Base-by-base conservation (phyloP, 2,797 vertebrate species). In the Pseudopleuronectes americanus region DNA sequence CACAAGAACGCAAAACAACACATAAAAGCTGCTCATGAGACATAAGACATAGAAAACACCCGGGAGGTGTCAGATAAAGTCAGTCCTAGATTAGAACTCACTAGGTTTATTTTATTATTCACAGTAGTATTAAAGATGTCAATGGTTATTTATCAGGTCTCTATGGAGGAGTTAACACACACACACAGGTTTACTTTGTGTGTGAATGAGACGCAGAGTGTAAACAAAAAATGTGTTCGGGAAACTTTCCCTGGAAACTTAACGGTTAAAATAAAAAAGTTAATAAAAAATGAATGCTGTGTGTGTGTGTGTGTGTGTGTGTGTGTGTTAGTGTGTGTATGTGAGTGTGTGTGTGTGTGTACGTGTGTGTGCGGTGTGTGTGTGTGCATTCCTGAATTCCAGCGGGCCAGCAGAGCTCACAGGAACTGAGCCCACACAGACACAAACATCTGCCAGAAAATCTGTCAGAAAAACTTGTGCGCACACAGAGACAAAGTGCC, bases 401-500 rank as follows among this genome's bases (percentile, higher is more conserved):
- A 88, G 80, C 70, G 22, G 81, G 77, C 79, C 78, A 81, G 80
- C 75, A 84, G 65, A 77, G 79, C 82, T 84, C 84, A 86, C 82
- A 83, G 81, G 85, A 87, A 86, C 82, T 69, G 79, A 76, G 84
- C 85, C 83, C 88, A 90, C 85, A 88, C 88, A 83, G 79, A 85
- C 69, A 73, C 83, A 88, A 76, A 83, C 84, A 80, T 83, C 81
- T 88, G 81, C 83, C 84, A 88, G 76, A 84, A 72, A 57, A 43
- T 17, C 36, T 6, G 33, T 41, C 56, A 21, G 55, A 22, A 14
- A 41, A 53, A 19, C 16, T 19, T 22, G n/a, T 54, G 57, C 2
- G 16, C 33, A 60, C 77, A 69, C 71, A 45, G 59, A 74, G 74
- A 79, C 80, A 80, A 54, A 85, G 75, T 67, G 48, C 55, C 33